Evolutionary conservation across 1,140 invertebrate genomes (phyloP), one percentile per base, ranked within the genome.

Genomic region (Penaeus vannamei): DNA sequence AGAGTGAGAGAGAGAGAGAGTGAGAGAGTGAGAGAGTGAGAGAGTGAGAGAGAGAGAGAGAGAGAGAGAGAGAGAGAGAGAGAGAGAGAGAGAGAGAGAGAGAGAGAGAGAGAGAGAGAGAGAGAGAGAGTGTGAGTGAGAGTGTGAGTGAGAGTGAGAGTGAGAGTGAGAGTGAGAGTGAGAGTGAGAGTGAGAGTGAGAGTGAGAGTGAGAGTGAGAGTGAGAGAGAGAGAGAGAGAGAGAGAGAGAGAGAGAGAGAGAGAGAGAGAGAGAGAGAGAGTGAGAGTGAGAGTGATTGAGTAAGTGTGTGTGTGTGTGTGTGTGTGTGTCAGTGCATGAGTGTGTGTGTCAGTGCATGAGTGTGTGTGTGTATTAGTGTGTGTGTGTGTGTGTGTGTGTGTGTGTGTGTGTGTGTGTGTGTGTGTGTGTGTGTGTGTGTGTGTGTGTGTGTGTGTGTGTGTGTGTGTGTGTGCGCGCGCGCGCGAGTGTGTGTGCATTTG

Each of bases 61-160:
- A 64, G 62, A 64, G 62, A 64, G 62, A 64, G 62, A 64, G 62
- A 64, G 62, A 64, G 62, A 64, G 62, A 64, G 62, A 64, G 62
- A 64, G 62, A 64, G 62, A 64, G 62, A 64, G 62, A 64, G 94
- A 93, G 91, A 93, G 62, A 64, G 62, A 64, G 62, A 64, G n/a
- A 64, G 62, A 64, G 62, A 19, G 62, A 64, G 62, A 64, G 62
- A 64, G 62, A n/a, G 62, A 64, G 62, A 64, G n/a, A 19, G n/a
- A 64, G 62, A 64, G 62, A 64, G 62, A 64, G 62, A 64, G 62
- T 17, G 62, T 64, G 17, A n/a, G n/a, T 19, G 62, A 64, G 62
- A 64, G 62, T 19, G 62, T 19, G 17, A 64, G 62, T 17, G 62
- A 64, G 62, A n/a, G 62, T 19, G 62, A n/a, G 17, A 64, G 62